phyloP scores from a whole-genome alignment of 2,888 invertebrate genomes.

The Synanthedon vespiformis region DNA sequence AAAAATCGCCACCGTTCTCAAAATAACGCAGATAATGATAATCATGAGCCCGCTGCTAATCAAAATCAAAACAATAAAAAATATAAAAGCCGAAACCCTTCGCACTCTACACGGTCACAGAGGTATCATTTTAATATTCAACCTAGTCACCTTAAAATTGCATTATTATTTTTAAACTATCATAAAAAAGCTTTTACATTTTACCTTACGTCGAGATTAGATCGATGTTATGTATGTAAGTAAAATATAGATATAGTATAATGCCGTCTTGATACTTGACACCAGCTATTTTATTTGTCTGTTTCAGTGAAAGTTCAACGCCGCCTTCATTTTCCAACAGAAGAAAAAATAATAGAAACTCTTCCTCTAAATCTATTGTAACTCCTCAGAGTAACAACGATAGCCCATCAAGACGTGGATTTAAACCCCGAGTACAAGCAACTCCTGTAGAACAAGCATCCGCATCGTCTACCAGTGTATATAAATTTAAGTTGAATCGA shows the following conservation, averaged over 20 bases:
- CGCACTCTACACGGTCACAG: slow-evolving; percentile 43
- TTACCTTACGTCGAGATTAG: background rate
- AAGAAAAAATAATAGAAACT: slow-evolving; percentile 60
- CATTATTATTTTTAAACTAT: background rate
- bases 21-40: slow-evolving; percentile 44
- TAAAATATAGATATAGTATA: background rate
- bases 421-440: slow-evolving; percentile 76
- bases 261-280: no score
- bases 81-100: slow-evolving; percentile 53
- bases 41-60: slow-evolving; percentile 36
- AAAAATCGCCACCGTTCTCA: slow-evolving; percentile 69
- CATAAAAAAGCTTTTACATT: background rate
- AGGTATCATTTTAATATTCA: slow-evolving; percentile 30
- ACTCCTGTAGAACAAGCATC: slow-evolving; percentile 66
- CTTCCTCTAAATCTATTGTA: slow-evolving; percentile 51
- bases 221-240: background rate
- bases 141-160: background rate
- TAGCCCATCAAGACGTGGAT: slow-evolving; percentile 70
- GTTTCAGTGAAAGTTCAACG: slow-evolving; percentile 71
- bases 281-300: no score
- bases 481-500: slow-evolving; percentile 85
- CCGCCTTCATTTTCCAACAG: slow-evolving; percentile 60
- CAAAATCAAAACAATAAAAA: slow-evolving; percentile 60
- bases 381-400: slow-evolving; percentile 52
- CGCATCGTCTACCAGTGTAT: slow-evolving; percentile 72